Percentiles rank a stretch among this genome's conserved stretches.
These are phyloP conservation scores for Eledone cirrhosa DNA, from an alignment of 2,888 invertebrate genomes.

Conservation along the genomic window DNA sequence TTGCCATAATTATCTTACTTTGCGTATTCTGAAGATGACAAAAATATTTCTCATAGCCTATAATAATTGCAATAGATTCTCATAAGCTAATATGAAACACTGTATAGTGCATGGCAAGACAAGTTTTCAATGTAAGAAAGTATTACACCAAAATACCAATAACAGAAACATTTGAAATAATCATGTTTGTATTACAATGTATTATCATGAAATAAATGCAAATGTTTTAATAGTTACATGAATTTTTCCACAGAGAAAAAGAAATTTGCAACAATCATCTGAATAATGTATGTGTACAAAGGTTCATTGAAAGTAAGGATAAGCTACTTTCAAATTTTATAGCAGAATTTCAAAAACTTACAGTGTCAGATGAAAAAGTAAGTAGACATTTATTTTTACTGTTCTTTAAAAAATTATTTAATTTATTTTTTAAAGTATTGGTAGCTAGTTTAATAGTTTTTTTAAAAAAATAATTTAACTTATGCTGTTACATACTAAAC, in stretches of 20 bases:
- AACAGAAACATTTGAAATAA: too few species aligned
- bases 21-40: too few species aligned
- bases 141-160: too few species aligned
- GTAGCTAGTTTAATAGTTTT: neutral
- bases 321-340: constrained; percentile 79
- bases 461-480: neutral
- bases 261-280: constrained; percentile 79
- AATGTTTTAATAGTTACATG: too few species aligned
- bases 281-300: constrained; percentile 79
- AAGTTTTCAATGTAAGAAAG: too few species aligned
- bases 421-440: neutral
- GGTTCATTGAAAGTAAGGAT: constrained; percentile 84
- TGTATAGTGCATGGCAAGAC: too few species aligned
- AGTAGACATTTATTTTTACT: neutral
- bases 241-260: constrained; percentile 73
- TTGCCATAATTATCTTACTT: too few species aligned
- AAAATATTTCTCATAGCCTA: too few species aligned
- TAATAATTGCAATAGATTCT: too few species aligned
- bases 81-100: too few species aligned
- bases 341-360: constrained; percentile 80
- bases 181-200: too few species aligned
- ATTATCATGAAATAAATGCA: too few species aligned
- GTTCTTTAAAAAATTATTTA: neutral
- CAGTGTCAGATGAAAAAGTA: constrained; percentile 87
- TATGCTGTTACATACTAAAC: neutral